Percentiles rank a stretch among this genome's conserved stretches.
Evolutionary conservation across 2,888 invertebrate genomes (phyloP).

Genomic region (Nephrotoma appendiculata): DNA sequence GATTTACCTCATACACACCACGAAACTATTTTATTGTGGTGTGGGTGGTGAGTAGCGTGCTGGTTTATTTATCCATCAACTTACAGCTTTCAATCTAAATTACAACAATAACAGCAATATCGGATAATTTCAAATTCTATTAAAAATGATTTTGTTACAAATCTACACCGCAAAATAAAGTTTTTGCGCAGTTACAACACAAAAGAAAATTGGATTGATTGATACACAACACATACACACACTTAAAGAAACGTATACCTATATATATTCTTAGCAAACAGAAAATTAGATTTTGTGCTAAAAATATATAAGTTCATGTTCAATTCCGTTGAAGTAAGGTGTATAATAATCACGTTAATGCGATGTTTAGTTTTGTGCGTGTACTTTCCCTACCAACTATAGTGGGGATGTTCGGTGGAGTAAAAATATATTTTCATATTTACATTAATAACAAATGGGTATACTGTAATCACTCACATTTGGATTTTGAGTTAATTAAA

Average conservation of each 20-base stretch:
- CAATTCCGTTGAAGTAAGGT: neutral
- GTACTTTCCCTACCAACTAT: too few species aligned
- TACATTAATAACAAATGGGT: too few species aligned
- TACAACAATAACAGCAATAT: neutral
- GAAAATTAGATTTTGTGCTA: neutral
- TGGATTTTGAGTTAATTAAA: too few species aligned
- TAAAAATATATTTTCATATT: too few species aligned
- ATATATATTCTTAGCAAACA: neutral
- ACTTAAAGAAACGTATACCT: too few species aligned
- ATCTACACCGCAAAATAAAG: neutral
- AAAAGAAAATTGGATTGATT: neutral
- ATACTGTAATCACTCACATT: too few species aligned
- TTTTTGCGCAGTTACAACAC: neutral
- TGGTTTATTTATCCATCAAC: neutral
- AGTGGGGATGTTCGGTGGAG: too few species aligned
- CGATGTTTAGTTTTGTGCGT: neutral
- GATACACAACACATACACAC: neutral
- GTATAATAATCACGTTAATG: neutral
- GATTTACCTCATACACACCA: neutral
- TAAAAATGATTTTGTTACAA: neutral
- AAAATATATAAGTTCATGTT: neutral
- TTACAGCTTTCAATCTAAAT: neutral
- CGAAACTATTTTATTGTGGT: neutral
- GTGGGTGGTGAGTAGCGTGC: neutral
- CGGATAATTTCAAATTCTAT: neutral